These are phyloP conservation scores for Glyphotaelius pellucidus DNA, from an alignment of 2,888 invertebrate genomes.

Conservation along the genomic window DNA sequence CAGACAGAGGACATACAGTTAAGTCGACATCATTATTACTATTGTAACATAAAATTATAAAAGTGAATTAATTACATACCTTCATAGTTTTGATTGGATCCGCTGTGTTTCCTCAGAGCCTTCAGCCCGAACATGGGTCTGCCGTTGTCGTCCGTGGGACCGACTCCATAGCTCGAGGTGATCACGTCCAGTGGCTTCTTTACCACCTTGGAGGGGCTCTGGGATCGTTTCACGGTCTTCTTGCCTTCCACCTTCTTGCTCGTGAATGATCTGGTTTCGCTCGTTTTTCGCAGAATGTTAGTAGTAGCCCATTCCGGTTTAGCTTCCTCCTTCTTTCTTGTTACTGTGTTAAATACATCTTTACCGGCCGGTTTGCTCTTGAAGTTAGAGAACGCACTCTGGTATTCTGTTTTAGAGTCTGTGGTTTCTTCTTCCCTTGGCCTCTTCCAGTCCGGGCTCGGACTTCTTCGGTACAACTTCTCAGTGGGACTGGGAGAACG, in stretches of 20 bases:
- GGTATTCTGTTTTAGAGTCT: slow-evolving; percentile 67
- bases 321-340: slow-evolving; percentile 73
- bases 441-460: slow-evolving; percentile 71
- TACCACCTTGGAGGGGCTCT: slow-evolving; percentile 73
- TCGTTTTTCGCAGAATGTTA: slow-evolving; percentile 78
- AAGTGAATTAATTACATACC: slow-evolving; percentile 72
- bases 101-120: slow-evolving; percentile 80
- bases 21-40: too few relatives aligned
- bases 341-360: slow-evolving; percentile 71
- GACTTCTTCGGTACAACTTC: slow-evolving; percentile 70
- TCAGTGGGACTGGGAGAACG: slow-evolving; percentile 67
- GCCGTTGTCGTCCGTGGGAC: slow-evolving; percentile 89
- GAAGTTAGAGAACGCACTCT: slow-evolving; percentile 59
- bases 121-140: slow-evolving; percentile 87
- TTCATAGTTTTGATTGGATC: slow-evolving; percentile 80
- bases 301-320: slow-evolving; percentile 82
- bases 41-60: too few relatives aligned
- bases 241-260: slow-evolving; percentile 73
- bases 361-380: slow-evolving; percentile 64
- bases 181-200: slow-evolving; percentile 81
- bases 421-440: slow-evolving; percentile 69
- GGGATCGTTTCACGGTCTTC: slow-evolving; percentile 72
- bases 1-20: too few relatives aligned
- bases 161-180: slow-evolving; percentile 89
- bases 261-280: slow-evolving; percentile 72